These are phyloP conservation scores for Heliangelus exortis DNA, from an alignment of 2,797 vertebrate species.

Conservation along the genomic window DNA sequence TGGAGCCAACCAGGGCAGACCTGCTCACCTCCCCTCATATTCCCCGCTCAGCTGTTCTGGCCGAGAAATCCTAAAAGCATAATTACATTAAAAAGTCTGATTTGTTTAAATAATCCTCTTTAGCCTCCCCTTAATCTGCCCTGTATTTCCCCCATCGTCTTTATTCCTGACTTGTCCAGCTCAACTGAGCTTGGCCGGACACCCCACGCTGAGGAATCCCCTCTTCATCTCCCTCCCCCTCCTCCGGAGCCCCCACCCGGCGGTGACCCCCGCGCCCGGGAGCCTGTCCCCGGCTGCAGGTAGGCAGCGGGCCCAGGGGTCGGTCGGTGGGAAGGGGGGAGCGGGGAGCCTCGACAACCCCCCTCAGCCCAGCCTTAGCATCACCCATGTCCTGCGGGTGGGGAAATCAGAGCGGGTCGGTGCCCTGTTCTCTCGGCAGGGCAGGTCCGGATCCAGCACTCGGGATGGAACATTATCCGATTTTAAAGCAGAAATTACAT, in stretches of 20 bases:
- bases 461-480: no score
- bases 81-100: slow-evolving; percentile 16
- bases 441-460: background rate
- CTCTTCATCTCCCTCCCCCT: background rate
- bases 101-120: slow-evolving; percentile 44
- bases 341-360: accelerated
- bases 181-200: background rate
- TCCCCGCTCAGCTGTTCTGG: background rate
- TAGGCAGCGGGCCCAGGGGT: background rate
- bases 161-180: background rate
- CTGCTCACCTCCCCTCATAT: accelerated
- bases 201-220: background rate
- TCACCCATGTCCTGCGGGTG: background rate
- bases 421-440: background rate
- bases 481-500: background rate
- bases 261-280: background rate
- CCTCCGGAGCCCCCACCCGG: background rate
- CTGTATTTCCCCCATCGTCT: background rate
- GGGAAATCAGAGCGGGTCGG: background rate
- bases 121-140: slow-evolving; percentile 17
- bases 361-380: background rate
- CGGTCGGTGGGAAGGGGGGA: accelerated
- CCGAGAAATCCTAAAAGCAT: slow-evolving; percentile 2
- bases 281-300: background rate
- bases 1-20: background rate